These are phyloP conservation scores for Aegotheles bennettii DNA, from an alignment of 2,113 vertebrate species.

Conservation along the genomic window DNA sequence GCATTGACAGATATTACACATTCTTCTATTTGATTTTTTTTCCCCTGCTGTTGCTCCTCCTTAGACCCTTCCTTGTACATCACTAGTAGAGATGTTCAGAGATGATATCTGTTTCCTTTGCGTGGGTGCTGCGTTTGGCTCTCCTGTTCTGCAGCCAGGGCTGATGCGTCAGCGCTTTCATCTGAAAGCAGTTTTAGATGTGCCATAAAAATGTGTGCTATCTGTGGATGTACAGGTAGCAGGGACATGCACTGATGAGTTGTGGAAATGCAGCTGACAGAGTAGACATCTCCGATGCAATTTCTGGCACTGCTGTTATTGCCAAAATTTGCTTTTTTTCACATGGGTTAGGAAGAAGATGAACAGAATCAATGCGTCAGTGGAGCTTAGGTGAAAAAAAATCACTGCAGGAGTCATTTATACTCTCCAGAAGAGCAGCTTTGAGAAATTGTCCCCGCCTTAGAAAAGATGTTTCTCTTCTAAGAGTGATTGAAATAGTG, in stretches of 20 bases:
- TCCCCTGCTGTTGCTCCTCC: not conserved
- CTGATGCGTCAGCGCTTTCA: not conserved
- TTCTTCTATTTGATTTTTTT: not conserved
- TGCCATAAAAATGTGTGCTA: not conserved
- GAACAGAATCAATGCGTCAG: not conserved
- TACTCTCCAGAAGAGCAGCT: not conserved
- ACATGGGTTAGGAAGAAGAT: not conserved
- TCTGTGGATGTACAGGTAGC: not conserved
- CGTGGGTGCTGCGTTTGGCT: accelerated
- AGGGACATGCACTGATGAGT: not conserved
- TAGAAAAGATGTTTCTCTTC: not conserved
- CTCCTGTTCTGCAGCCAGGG: not conserved
- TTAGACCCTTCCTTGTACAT: slow-evolving; percentile 3
- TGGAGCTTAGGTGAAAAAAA: not conserved
- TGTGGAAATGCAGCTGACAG: not conserved
- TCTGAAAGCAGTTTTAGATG: not conserved
- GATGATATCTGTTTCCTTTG: not conserved
- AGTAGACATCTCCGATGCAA: not conserved
- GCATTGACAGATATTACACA: not conserved
- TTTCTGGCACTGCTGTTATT: not conserved
- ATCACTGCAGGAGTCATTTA: not conserved
- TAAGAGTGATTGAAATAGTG: not conserved
- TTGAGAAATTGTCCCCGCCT: not conserved
- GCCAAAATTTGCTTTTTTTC: not conserved
- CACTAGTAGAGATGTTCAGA: not conserved